Evolutionary conservation across 2,888 invertebrate genomes (phyloP).

Genomic region (Lasius fuliginosus): DNA sequence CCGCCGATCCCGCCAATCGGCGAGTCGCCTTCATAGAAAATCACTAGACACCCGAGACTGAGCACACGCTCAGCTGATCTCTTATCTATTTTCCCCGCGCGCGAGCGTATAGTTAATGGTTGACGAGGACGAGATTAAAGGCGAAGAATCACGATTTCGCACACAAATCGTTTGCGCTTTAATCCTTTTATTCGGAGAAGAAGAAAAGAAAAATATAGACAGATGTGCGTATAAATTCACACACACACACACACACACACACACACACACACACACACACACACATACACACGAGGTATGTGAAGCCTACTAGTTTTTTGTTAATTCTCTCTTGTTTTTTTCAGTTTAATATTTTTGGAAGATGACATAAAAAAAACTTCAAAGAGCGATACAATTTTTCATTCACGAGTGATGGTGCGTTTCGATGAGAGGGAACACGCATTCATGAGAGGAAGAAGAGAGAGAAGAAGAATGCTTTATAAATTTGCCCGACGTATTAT

Average conservation of each 20-base stretch:
- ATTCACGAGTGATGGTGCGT: background rate
- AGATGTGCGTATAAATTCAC: background rate
- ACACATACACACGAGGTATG: no score
- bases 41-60: slow-evolving; percentile 38
- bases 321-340: background rate
- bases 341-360: background rate
- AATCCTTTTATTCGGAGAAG: background rate
- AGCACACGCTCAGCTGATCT: no score
- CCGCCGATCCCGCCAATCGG: slow-evolving; percentile 63
- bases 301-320: background rate
- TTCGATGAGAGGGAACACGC: background rate
- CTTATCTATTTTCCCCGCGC: background rate
- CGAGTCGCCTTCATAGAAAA: slow-evolving; percentile 54
- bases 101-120: background rate
- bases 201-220: background rate
- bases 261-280: background rate
- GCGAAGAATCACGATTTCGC: background rate
- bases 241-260: background rate
- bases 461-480: background rate
- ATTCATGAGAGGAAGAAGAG: background rate
- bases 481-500: background rate
- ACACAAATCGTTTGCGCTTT: background rate
- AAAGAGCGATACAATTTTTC: background rate
- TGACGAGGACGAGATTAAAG: background rate
- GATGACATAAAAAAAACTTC: background rate